Evolutionary conservation across 2,888 invertebrate species (phyloP).

Genomic region (Abscondita cerata): DNA sequence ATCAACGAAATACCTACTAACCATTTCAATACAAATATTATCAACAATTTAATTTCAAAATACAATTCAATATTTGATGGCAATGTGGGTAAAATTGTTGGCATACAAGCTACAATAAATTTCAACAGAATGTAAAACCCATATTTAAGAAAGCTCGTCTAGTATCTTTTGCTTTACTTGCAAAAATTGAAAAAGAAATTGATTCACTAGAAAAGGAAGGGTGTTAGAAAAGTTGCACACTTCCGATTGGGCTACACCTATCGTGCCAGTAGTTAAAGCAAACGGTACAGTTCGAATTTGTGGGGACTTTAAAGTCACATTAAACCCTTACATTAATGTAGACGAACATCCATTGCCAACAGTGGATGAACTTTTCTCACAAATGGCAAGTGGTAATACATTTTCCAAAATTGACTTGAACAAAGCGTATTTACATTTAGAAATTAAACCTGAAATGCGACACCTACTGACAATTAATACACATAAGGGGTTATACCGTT

Average conservation of each 20-base stretch:
- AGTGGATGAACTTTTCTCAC: constrained; percentile 1
- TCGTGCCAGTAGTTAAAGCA: background rate
- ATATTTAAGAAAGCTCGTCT: background rate
- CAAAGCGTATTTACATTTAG: constrained; percentile 9
- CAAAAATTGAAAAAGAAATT: background rate
- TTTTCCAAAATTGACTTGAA: constrained; percentile 10
- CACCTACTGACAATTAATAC: constrained; percentile 9
- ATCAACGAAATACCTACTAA: no score
- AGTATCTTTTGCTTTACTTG: background rate
- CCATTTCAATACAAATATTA: background rate
- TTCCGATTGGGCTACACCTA: background rate
- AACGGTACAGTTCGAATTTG: background rate
- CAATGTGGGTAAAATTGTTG: background rate
- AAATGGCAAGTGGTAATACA: constrained; percentile 6
- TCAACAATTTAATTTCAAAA: background rate
- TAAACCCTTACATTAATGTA: constrained; percentile 3
- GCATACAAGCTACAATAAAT: constrained; percentile 10
- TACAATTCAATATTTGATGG: background rate
- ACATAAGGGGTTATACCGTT: constrained; percentile 6
- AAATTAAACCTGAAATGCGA: background rate
- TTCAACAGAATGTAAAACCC: background rate
- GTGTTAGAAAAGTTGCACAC: background rate
- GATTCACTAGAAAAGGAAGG: background rate
- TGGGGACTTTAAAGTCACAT: background rate
- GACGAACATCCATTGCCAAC: constrained; percentile 10